phyloP scores from a whole-genome alignment of 2,113 vertebrate genomes.

The Corydoras maculifer region DNA sequence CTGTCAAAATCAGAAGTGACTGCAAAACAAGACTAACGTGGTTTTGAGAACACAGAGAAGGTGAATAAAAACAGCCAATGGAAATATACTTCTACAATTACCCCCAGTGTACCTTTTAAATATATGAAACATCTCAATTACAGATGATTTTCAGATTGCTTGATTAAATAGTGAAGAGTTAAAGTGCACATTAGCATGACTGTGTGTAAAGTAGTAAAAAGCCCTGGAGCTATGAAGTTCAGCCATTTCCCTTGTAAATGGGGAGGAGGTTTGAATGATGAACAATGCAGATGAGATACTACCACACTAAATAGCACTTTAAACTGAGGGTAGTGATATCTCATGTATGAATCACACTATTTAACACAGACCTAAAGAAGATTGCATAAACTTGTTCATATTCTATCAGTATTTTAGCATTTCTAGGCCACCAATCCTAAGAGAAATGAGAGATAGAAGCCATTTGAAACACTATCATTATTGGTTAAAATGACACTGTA shows the following conservation, averaged over 20 bases:
- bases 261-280: slow-evolving; percentile 49
- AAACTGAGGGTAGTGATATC: slow-evolving; percentile 13
- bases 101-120: neutral
- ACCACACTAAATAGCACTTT: slow-evolving; percentile 48
- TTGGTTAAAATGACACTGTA: slow-evolving; percentile 55
- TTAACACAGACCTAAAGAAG: neutral
- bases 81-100: neutral
- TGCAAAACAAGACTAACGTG: slow-evolving; percentile 28
- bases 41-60: too few species aligned
- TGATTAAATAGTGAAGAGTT: slow-evolving; percentile 4
- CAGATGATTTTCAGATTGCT: neutral
- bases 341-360: slow-evolving; percentile 16
- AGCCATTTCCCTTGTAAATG: slow-evolving; percentile 1
- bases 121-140: neutral
- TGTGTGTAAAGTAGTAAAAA: slow-evolving; percentile 5
- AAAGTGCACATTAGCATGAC: neutral
- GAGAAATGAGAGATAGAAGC: slow-evolving; percentile 37
- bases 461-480: slow-evolving; percentile 50
- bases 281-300: slow-evolving; percentile 50
- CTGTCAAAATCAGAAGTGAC: slow-evolving; percentile 62
- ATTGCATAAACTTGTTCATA: slow-evolving; percentile 23
- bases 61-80: neutral
- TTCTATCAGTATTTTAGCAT: slow-evolving; percentile 37
- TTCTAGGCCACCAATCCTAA: slow-evolving; percentile 44
- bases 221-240: neutral